phyloP scores from a whole-genome alignment of 2,797 vertebrate species.

The Peromyscus aztecus region DNA sequence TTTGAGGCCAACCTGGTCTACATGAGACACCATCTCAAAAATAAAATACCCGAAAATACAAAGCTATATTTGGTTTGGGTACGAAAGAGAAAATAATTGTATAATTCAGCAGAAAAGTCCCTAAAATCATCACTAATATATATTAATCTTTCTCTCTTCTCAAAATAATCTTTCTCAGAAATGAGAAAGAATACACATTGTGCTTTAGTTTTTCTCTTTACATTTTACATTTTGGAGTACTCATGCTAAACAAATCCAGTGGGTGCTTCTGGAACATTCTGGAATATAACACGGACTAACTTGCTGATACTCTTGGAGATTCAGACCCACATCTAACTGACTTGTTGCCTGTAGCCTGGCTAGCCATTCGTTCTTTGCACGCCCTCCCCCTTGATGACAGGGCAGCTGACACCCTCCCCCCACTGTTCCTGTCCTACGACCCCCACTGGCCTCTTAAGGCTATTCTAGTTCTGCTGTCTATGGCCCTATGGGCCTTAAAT shows the following conservation, averaged over 20 bases:
- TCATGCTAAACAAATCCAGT: background rate
- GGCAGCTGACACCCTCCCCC: background rate
- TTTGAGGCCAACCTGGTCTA: background rate
- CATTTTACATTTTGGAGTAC: background rate
- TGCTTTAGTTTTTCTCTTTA: constrained; percentile 16
- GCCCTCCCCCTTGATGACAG: background rate
- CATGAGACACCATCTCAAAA: background rate
- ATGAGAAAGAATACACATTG: background rate
- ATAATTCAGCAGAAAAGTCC: constrained; percentile 20
- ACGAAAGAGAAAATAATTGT: constrained; percentile 28
- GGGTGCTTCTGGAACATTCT: background rate
- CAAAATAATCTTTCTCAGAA: constrained; percentile 2
- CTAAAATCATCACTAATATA: constrained; percentile 50
- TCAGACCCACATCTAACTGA: background rate
- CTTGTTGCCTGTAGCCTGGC: background rate
- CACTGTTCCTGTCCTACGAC: no score
- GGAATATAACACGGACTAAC: background rate
- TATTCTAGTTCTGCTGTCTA: background rate
- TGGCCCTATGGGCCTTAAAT: background rate
- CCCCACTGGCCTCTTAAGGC: background rate
- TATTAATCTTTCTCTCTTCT: constrained; percentile 27
- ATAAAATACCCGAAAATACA: constrained; percentile 24
- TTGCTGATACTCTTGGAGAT: background rate
- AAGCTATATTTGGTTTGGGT: constrained; percentile 38
- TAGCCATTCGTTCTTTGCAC: background rate